Evolutionary conservation across 2,113 vertebrate genomes (phyloP), one percentile per base, ranked within the genome.

Genomic region (Mus pahari): DNA sequence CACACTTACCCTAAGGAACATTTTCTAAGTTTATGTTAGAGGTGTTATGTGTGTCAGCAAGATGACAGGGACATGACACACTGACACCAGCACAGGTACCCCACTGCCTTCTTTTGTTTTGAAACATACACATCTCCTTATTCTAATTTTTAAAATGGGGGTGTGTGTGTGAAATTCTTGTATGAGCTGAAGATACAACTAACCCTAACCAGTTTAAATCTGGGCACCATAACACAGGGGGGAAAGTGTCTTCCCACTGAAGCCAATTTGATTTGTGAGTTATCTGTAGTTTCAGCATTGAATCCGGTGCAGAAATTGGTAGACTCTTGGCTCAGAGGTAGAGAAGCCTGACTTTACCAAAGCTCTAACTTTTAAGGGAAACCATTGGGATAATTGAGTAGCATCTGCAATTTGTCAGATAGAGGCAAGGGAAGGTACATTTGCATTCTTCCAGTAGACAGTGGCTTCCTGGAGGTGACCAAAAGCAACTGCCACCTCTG

Each of bases 151-250:
- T 24, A 50, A 64, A 36, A 62, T 36, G 5, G 74, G 53, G 33
- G n/a, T n/a, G n/a, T n/a, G n/a, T n/a, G n/a, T n/a, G n/a, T 36
- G 53, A 75, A 50, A 8, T 66, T 55, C 33, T 58, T 89, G 11
- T 42, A n/a, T 93, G 83, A 89, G 74, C 28, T 89, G 20, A 92
- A 95, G 60, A 86, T 45, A n/a, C 3, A 82, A 73, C 28, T 48
- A 88, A 86, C 20, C 22, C 14, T 60, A 89, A 31, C 39, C 48
- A 55, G 53, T 45, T 50, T 33, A 7, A 45, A 66, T 91, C 73
- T 91, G 26, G 31, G 48, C 17, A 22, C 39, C 71, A 19, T 55
- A 60, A 48, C 16, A 33, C 13, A 62, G 77, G 5, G 92, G 68
- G 31, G 64, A 36, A 48, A 45, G 22, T 53, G 12, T 77, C 73